A percentile compares a stretch with the other conserved stretches of the same genome.
phyloP scores from a whole-genome alignment of 2,113 vertebrate genomes.

The Smithornis capensis region DNA sequence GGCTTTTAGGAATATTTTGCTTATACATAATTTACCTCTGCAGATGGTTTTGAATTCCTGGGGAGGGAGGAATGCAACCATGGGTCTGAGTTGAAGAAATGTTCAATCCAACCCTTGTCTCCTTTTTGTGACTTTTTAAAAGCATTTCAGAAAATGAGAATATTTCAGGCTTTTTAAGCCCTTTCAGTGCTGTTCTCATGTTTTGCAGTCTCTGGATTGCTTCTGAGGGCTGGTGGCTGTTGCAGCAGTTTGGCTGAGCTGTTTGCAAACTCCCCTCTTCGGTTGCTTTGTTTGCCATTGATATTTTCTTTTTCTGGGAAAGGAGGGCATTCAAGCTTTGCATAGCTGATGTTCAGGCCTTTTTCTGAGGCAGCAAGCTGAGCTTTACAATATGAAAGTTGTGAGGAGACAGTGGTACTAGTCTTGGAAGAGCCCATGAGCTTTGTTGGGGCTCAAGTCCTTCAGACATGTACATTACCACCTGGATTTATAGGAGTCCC shows the following conservation, averaged over 20 bases:
- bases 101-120: background rate
- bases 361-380: background rate
- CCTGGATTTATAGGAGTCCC: background rate
- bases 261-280: background rate
- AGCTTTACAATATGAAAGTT: background rate
- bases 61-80: background rate
- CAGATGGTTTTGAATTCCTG: background rate
- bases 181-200: background rate
- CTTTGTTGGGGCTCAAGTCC: background rate
- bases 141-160: background rate
- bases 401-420: background rate
- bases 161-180: background rate
- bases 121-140: background rate
- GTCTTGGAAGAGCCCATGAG: background rate
- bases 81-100: background rate
- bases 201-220: background rate
- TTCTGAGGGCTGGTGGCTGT: background rate
- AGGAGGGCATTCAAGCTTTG: background rate
- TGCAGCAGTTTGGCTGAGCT: background rate
- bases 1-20: conserved; percentile 35
- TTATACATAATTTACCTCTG: conserved; percentile 9
- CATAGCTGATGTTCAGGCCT: background rate
- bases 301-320: background rate
- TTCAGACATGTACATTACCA: background rate
- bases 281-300: background rate